Evolutionary conservation across 2,797 vertebrate species (phyloP), one percentile per base, ranked within the genome.

Genomic region (Rhinatrema bivittatum): DNA sequence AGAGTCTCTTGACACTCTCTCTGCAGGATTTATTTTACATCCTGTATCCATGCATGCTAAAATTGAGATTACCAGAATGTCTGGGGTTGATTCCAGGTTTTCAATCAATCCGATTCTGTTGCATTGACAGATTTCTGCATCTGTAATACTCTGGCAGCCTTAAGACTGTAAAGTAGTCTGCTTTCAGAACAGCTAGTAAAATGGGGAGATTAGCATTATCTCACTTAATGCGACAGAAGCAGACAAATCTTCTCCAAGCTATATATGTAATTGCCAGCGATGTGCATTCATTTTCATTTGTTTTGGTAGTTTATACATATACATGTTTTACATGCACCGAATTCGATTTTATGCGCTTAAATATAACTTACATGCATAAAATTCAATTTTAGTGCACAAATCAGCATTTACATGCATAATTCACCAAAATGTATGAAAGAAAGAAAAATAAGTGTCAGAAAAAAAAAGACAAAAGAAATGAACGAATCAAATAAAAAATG

Each of bases 121-220:
- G 25, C 24, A 13, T 25, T 14, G 28, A 36, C 32, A 56, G 34
- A 17, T 32, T 21, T 36, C 28, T 32, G 35, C 29, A 46, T 38
- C 20, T 39, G 46, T 61, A 38, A 50, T 28, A 29, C 31, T 19
- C 25, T 18, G 44, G 14, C 42, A 63, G 53, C 21, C 0, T 5
- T 54, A 39, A 29, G 24, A 18, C 41, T 42, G 25, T 29, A 42
- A 40, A 29, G 29, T 63, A 59, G 47, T 31, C 21, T 44, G 29
- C 17, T 62, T 46, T 39, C 48, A 13, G 11, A 51, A 42, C 48
- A 69, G 50, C 32, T 53, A 53, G 31, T 18, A 30, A 37, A 52
- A 45, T 40, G 39, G 44, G 62, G 43, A 29, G 33, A 53, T 69
- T 64, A 56, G 29, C 60, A 68, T 60, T 66, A 59, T 53, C 53